These are phyloP conservation scores for Mobula birostris DNA, from an alignment of 2,113 vertebrate genomes.

Conservation along the genomic window DNA sequence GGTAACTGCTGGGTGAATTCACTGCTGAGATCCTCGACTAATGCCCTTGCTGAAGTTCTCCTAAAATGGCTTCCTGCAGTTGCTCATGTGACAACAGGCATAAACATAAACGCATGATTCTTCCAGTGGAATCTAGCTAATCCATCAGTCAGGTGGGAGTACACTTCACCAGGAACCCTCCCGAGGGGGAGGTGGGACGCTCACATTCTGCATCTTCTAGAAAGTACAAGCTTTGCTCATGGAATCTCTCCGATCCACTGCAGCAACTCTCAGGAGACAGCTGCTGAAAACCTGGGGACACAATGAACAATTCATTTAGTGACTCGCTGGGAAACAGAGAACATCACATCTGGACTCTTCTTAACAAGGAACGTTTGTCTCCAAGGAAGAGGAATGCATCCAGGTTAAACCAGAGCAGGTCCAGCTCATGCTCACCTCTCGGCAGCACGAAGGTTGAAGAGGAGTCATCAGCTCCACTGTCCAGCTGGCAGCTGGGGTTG, in stretches of 20 bases:
- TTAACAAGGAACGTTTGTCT: background rate
- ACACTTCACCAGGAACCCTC: background rate
- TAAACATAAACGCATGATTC: background rate
- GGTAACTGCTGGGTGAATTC: too few species aligned
- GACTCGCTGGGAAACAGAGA: background rate
- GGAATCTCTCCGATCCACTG: too few species aligned
- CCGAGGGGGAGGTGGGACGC: background rate
- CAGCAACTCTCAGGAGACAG: too few species aligned
- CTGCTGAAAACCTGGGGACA: too few species aligned
- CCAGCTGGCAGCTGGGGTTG: background rate
- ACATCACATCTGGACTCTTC: background rate
- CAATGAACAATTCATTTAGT: too few species aligned
- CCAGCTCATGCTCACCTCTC: background rate
- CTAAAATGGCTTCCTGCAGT: background rate
- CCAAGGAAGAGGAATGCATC: slow-evolving; percentile 11
- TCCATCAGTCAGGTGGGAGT: background rate
- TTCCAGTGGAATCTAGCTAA: background rate
- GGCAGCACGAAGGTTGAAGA: background rate
- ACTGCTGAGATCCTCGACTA: too few species aligned
- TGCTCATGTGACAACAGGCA: background rate
- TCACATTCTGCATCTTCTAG: background rate
- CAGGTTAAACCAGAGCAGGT: background rate
- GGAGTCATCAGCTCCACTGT: background rate
- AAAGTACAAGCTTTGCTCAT: background rate
- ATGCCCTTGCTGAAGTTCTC: too few species aligned